Conservation (phyloP, 2,797 vertebrate genomes). For the Alosa sapidissima region DNA sequence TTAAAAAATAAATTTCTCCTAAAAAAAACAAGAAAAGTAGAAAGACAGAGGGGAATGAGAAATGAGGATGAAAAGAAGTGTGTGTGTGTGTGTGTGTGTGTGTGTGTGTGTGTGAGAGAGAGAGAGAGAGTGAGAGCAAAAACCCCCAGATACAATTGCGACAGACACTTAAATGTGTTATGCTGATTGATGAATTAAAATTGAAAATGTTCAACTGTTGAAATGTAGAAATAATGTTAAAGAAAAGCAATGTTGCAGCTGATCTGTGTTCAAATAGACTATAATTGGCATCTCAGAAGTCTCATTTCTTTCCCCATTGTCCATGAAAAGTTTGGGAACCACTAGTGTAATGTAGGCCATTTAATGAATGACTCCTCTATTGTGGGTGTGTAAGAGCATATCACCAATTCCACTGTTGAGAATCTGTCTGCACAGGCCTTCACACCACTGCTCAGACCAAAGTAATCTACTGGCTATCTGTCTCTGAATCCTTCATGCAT, state of each 20-base stretch:
- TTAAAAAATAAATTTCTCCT: constrained; percentile 66
- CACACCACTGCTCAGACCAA: background rate
- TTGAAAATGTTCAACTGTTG: background rate
- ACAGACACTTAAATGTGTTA: background rate
- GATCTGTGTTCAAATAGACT: too few relatives aligned
- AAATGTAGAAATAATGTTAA: background rate
- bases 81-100: constrained; percentile 11
- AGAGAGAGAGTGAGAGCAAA: constrained; percentile 36
- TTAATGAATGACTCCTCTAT: too few relatives aligned
- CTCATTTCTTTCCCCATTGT: background rate
- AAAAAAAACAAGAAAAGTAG: constrained; percentile 46
- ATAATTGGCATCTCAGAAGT: too few relatives aligned
- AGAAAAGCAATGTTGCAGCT: background rate
- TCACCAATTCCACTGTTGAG: too few relatives aligned
- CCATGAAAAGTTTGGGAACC: background rate
- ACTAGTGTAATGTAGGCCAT: background rate
- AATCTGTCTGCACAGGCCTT: background rate
- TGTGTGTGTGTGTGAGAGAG: constrained; percentile 30
- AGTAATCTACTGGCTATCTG: constrained; percentile 44
- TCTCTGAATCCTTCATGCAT: constrained; percentile 46
- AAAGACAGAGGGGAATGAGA: constrained; percentile 43
- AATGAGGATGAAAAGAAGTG: constrained; percentile 42
- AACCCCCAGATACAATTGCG: background rate
- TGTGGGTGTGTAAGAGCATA: too few relatives aligned
- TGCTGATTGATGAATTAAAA: background rate